Evolutionary conservation across 2,113 vertebrate species (phyloP), one percentile per base, ranked within the genome.

Genomic region (Otus sunia): DNA sequence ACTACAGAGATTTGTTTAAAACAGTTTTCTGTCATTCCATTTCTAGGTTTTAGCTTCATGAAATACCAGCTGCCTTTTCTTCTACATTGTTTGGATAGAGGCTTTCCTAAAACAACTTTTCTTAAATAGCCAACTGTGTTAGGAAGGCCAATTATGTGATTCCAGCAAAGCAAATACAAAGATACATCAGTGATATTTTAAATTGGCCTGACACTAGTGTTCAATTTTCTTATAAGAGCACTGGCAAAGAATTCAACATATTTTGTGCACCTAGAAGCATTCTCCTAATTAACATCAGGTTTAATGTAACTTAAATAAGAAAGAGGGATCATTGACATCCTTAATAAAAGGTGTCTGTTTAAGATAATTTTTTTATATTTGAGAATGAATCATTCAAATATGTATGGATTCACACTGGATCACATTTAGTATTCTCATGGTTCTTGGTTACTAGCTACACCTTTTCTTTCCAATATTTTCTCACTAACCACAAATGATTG

Each of bases 141-240:
- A 59, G 49, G 86, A 96, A 96, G 92, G 86, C 81, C 29, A 92
- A 84, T 96, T 47, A 95, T 77, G 52, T 93, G 92, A 92, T 97
- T 97, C 97, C 67, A 96, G 84, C 90, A 97, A 97, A 97, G 96
- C 93, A 97, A 97, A 96, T 95, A 94, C 93, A 95, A 77, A 91
- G 84, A 90, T 92, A 64, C 77, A 86, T 91, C 92, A 95, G 74
- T 81, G 86, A 88, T 96, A 96, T 45, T 96, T 97, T 94, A 80
- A 96, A 97, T 97, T 89, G 94, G 86, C 88, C 85, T 96, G 91
- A 94, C 84, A 94, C 74, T 93, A 10, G 43, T 73, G 88, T 96
- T 97, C 94, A 89, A 15, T 96, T 97, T 97, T 97, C 96, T 97
- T 97, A 49, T 39, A 96, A 87, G 63, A 96, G 74, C 95, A 89